A percentile compares a stretch with the other conserved stretches of the same genome.
Conservation (phyloP, 2,888 invertebrate species). For the Trichogramma dendrolimi region DNA sequence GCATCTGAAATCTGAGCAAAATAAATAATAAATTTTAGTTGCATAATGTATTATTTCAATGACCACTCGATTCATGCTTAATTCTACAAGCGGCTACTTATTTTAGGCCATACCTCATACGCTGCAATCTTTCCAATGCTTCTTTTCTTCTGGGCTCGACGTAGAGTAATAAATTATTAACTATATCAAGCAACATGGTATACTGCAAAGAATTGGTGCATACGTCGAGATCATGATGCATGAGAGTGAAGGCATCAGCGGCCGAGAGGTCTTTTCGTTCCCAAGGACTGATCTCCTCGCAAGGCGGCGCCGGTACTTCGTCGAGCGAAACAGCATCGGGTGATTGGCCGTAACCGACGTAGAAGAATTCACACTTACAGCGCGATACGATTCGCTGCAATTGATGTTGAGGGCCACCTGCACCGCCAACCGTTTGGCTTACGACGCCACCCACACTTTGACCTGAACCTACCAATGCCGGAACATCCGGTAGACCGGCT, state of each 20-base stretch:
- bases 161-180: constrained; percentile 93
- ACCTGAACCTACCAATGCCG: constrained; percentile 87
- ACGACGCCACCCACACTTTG: constrained; percentile 97
- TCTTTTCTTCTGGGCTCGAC: constrained; percentile 94
- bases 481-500: constrained; percentile 77
- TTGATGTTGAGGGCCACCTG: constrained; percentile 60
- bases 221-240: constrained; percentile 98
- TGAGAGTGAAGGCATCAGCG: constrained; percentile 93
- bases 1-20: constrained; percentile 71
- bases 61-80: not conserved
- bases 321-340: constrained; percentile 62
- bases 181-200: constrained; percentile 94
- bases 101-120: constrained; percentile 62
- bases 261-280: constrained; percentile 74
- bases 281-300: constrained; percentile 71
- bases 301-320: constrained; percentile 68
- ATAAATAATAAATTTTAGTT: not conserved
- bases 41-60: not conserved
- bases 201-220: constrained; percentile 93
- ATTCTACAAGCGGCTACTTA: not conserved
- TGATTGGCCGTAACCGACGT: constrained; percentile 83
- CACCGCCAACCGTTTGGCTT: constrained; percentile 82
- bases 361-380: constrained; percentile 98
- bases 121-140: constrained; percentile 79
- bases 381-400: constrained; percentile 94